phyloP scores from a whole-genome alignment of 2,888 invertebrate species.

The Lasioglossum oenotherae region DNA sequence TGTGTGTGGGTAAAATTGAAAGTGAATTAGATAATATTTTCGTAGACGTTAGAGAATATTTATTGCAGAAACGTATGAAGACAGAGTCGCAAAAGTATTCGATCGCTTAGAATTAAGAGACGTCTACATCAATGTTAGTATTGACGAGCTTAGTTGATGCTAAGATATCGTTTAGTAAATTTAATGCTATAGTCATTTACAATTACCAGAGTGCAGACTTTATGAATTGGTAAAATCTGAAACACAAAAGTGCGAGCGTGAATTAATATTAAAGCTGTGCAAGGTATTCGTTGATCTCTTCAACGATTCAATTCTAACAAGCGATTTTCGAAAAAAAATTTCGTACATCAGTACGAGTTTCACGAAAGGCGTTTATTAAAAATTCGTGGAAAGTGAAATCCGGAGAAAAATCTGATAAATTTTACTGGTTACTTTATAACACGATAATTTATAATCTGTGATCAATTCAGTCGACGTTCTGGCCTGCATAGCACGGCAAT shows the following conservation, averaged over 20 bases:
- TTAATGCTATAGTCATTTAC: conserved; percentile 1
- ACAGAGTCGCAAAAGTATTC: neutral
- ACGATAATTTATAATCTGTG: neutral
- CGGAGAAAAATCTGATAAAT: neutral
- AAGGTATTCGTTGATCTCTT: neutral
- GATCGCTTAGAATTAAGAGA: neutral
- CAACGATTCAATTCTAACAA: conserved; percentile 1
- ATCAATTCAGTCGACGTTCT: neutral
- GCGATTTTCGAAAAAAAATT: neutral
- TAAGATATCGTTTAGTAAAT: conserved; percentile 1
- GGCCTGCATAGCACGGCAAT: neutral
- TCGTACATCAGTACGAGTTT: neutral
- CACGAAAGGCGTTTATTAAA: too few species aligned
- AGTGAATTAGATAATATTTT: neutral
- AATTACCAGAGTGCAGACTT: neutral
- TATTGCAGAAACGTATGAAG: neutral
- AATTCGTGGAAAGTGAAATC: neutral
- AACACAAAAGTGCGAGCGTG: conserved; percentile 1
- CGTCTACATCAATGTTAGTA: neutral
- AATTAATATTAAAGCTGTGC: neutral
- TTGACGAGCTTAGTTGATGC: neutral
- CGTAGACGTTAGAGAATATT: too few species aligned
- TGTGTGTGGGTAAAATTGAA: neutral
- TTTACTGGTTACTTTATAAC: neutral
- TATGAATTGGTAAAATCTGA: neutral